phyloP scores from a whole-genome alignment of 2,113 vertebrate species.

The Suncus etruscus region DNA sequence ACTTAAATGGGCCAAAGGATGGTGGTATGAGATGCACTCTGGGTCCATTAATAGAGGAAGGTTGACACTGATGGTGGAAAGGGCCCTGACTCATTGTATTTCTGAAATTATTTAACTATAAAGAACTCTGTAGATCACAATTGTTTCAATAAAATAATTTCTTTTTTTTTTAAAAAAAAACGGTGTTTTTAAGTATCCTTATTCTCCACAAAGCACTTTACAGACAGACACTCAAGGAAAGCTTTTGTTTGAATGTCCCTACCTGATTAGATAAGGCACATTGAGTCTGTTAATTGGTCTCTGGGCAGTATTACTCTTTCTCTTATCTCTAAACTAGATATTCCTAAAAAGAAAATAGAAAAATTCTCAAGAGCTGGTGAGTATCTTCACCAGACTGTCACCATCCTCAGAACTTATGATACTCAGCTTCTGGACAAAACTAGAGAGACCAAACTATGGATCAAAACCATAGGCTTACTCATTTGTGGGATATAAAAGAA shows the following conservation, averaged over 20 bases:
- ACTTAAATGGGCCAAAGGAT: too few species aligned
- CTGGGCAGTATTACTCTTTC: constrained; percentile 55
- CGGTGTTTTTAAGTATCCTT: constrained; percentile 15
- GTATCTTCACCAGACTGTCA: not conserved
- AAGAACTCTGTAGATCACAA: too few species aligned
- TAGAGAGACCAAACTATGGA: too few species aligned
- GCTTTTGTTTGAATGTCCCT: constrained; percentile 63
- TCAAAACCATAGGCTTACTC: too few species aligned
- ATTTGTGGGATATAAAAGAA: too few species aligned
- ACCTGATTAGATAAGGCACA: constrained; percentile 61
- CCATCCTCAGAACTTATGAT: not conserved
- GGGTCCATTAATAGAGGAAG: too few species aligned
- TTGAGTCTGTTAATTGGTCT: constrained; percentile 73
- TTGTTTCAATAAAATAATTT: too few species aligned
- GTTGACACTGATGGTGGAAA: too few species aligned
- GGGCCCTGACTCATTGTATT: too few species aligned
- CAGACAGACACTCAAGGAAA: constrained; percentile 64
- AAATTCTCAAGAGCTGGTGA: constrained; percentile 7
- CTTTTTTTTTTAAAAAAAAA: not conserved
- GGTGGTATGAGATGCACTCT: too few species aligned
- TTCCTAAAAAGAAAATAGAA: constrained; percentile 31
- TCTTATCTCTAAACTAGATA: constrained; percentile 66
- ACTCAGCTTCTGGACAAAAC: not conserved
- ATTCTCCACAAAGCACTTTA: constrained; percentile 43
- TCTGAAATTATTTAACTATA: too few species aligned